Evolutionary conservation across 1,140 invertebrate genomes (phyloP), one percentile per base, ranked within the genome.

Genomic region (Ericerus pela): DNA sequence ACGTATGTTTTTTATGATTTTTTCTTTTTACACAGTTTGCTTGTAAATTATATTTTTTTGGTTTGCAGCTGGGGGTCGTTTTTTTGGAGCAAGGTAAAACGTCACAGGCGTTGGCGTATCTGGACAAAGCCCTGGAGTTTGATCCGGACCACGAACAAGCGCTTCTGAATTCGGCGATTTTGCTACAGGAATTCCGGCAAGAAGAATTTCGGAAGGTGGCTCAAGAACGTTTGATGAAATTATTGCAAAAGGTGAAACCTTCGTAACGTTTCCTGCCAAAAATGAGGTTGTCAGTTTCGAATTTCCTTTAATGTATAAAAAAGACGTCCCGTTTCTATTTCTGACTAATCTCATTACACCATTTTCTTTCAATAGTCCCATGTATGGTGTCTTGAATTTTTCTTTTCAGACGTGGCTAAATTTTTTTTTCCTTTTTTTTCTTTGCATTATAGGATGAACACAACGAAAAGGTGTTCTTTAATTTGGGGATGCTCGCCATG

Each of bases 101-200:
- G 1, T 82, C 85, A 0, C 85, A 94, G 68, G 93, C 94, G 1
- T 71, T 93, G 27, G 83, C 84, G 1, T 92, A 94, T 68, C 79
- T 97, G 64, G 89, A 96, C 66, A 90, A 90, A 72, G 92, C 93
- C 0, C 71, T 97, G 30, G 85, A 89, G 68, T 77, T 91, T 66
- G 87, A 95, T 71, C 92, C 92, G 0, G 88, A 95, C 59, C 93
- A 96, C 67, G 84, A 94, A 69, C 91, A 95, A 69, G 89, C 93
- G 0, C 72, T 97, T 38, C 76, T 96, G 11, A 96, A 96, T 70
- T 96, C 92, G 1, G 94, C 93, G 8, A 92, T 96, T 62, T 70
- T 97, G 31, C 77, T 96, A 58, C 92, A 96, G 72, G 88, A 91
- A 69, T 70, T 88, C 24, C 86, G 86, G 1, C 77, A 84, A 2